Evolutionary conservation across 2,113 vertebrate species (phyloP).

Genomic region (Coptodon bakossiorum): DNA sequence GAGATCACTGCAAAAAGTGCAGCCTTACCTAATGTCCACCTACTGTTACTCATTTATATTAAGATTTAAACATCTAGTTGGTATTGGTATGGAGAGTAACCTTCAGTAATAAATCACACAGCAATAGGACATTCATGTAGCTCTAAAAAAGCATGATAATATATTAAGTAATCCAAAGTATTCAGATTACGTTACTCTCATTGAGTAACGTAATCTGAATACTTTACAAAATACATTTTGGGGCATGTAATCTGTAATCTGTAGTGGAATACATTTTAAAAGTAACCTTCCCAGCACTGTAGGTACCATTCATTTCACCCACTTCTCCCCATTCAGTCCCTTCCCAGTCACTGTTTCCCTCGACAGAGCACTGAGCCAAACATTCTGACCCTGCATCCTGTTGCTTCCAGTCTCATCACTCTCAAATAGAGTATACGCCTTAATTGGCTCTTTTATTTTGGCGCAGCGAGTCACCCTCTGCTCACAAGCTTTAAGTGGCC

Average conservation of each 20-base stretch:
- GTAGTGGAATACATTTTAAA: not conserved
- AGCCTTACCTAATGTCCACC: not conserved
- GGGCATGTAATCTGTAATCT: not conserved
- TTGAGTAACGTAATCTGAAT: not conserved
- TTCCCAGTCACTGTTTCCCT: not conserved
- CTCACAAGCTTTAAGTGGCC: not conserved
- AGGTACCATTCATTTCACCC: not conserved
- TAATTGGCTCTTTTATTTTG: not conserved
- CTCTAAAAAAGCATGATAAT: rapidly evolving
- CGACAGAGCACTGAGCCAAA: not conserved
- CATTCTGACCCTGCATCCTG: not conserved
- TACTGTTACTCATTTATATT: not conserved
- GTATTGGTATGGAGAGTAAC: not conserved
- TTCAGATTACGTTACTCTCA: rapidly evolving
- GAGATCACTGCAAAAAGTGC: rapidly evolving
- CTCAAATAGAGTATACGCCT: not conserved
- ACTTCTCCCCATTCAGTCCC: not conserved
- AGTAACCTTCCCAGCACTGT: not conserved
- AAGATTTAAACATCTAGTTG: not conserved
- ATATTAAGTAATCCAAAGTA: not conserved
- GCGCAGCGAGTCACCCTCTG: not conserved
- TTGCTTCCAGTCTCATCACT: not conserved
- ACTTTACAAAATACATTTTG: not conserved
- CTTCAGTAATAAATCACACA: not conserved
- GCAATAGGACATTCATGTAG: not conserved